Base-by-base conservation (phyloP, 1,140 invertebrate species). In the Oncopodura yosiiana region DNA sequence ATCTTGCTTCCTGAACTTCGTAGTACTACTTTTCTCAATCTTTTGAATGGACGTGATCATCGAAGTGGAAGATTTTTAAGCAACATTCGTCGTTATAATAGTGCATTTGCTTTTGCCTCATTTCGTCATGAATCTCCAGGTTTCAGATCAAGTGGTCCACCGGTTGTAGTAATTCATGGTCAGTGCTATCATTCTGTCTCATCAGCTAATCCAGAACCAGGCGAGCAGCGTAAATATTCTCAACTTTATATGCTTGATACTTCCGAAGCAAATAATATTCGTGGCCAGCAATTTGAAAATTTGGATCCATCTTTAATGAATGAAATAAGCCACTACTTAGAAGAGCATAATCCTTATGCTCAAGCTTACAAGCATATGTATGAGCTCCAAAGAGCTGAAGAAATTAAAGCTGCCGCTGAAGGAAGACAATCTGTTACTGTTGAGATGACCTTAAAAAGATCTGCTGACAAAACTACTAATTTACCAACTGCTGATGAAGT, bases 21-120 rank as follows among this genome's bases (percentile, higher is more conserved):
- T 39, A 60, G 63, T 14, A 64, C 66, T 51, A 61, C 63, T 36
- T 39, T 64, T 16, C 3, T 55, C 46, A 24, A 32, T 51, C 61
- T 69, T 56, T 48, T 64, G 44, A 62, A 56, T 53, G 65, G 63
- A 14, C 42, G 64, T 39, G 45, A 46, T 53, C 9, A 3, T 16
- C 14, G 70, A 53, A 68, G 65, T 18, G 68, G 63, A 58, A 53
- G 67, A 46, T 74, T 74, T 66, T 60, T 70, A 53, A 46, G 61
- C 34, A 67, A 72, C 26, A 72, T 71, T 53, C 60, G 69, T 29
- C 65, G 58, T 54, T 71, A 69, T 65, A 74, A 74, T 68, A 68
- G 24, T 48, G 66, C 65, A 21, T 73, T 75, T 49, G 64, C 68
- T 58, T 70, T 72, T 65, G 70, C 67, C 45, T 72, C 69, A 50